phyloP scores from a whole-genome alignment of 2,113 vertebrate species.

The Oxygymnocypris stewartii region DNA sequence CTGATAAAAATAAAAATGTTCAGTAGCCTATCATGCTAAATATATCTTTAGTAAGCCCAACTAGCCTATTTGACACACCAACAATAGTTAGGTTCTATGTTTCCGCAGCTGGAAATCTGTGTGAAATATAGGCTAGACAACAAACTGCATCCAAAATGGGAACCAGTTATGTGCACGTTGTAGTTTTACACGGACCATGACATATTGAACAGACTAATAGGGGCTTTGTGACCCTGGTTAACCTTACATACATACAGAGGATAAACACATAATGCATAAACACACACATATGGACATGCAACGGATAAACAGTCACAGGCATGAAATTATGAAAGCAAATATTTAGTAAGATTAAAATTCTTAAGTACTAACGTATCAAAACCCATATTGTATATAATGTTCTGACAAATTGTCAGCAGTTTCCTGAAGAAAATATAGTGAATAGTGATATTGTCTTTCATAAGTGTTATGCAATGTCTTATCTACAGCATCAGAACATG shows the following conservation, averaged over 20 bases:
- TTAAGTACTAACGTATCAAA: neutral
- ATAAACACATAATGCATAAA: slow-evolving; percentile 9
- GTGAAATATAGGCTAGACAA: too few relatives aligned
- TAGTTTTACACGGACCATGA: slow-evolving; percentile 31
- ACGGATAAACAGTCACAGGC: too few relatives aligned
- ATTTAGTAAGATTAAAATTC: neutral
- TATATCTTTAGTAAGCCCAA: neutral
- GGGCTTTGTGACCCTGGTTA: slow-evolving; percentile 12
- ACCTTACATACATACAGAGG: slow-evolving; percentile 10
- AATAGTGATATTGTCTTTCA: slow-evolving; percentile 11
- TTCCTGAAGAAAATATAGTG: neutral
- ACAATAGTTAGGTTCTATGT: neutral
- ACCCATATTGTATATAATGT: neutral
- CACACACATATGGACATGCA: neutral
- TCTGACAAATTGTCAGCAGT: neutral
- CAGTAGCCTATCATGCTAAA: neutral
- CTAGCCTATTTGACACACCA: neutral
- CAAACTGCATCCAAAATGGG: slow-evolving; percentile 8
- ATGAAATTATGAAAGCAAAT: neutral
- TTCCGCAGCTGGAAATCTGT: slow-evolving; percentile 14
- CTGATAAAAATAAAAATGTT: neutral
- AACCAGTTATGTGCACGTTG: neutral
- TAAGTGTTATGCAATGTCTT: neutral
- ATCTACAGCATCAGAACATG: slow-evolving; percentile 5
- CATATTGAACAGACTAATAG: slow-evolving; percentile 32